Evolutionary conservation across 2,113 vertebrate species (phyloP), one percentile per base, ranked within the genome.

Genomic region (Cyanoliseus patagonus): DNA sequence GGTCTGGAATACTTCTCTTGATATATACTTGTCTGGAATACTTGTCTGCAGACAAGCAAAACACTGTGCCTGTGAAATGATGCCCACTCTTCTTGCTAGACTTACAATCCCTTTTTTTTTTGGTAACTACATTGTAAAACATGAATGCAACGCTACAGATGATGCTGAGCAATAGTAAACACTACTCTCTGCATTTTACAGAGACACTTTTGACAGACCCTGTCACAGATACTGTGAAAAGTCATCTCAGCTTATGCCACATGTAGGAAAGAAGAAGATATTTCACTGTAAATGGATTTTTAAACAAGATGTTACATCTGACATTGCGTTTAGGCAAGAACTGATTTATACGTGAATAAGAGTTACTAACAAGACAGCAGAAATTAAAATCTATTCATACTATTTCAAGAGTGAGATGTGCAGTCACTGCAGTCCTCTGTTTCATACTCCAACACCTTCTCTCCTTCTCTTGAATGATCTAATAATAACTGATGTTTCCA

Each of bases 401-500:
- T 62, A 84, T 84, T 85, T 83, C 90, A 93, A 84, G 66, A 87
- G 68, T 84, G 66, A 90, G 61, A 87, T 85, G 51, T 80, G 59
- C 44, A 88, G 90, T 66, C 77, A 69, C 49, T 74, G 82, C 64
- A 91, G 42, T 84, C 77, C 49, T 94, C 49, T 13, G 15, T 81
- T 86, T 57, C 69, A 53, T 72, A 61, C 44, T 89, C 75, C 96
- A 46, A 84, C 47, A 86, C 52, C 51, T 64, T 88, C 31, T 70
- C 49, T 83, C 66, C 44, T 96, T 90, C 78, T 95, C 83, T 79
- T 77, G 68, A 97, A 68, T 81, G 78, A 91, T 93, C 83, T 87
- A 93, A 88, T 94, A 94, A 93, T 92, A 86, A 57, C 72, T 70
- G 69, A 93, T 84, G 47, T 94, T 97, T 97, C 89, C 89, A 93